Conservation (phyloP, 2,888 invertebrate species). For the Bombylius major region DNA sequence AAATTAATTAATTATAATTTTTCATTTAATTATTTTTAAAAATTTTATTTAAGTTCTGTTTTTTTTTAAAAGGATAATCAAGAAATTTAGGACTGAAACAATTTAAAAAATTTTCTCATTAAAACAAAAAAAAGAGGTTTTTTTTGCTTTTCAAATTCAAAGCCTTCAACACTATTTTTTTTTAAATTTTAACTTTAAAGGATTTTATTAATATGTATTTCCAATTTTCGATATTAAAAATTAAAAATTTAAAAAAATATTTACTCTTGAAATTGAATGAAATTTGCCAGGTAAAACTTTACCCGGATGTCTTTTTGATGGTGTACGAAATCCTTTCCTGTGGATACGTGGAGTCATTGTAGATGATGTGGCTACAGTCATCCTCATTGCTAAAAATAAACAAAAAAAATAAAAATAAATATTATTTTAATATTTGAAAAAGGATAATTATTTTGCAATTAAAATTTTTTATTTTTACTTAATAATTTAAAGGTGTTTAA, state of each 20-base stretch:
- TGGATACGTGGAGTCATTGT: slow-evolving; percentile 54
- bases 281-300: slow-evolving; percentile 37
- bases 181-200: too few species aligned
- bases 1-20: neutral
- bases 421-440: neutral
- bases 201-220: too few species aligned
- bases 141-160: too few species aligned
- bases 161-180: too few species aligned
- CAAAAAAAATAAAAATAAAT: slow-evolving; percentile 3
- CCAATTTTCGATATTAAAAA: too few species aligned
- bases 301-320: slow-evolving; percentile 45
- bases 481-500: neutral
- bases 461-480: neutral
- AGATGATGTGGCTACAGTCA: slow-evolving; percentile 59
- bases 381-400: slow-evolving; percentile 49
- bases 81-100: too few species aligned
- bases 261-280: slow-evolving; percentile 40
- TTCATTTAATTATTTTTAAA: too few species aligned
- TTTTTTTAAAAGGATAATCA: neutral
- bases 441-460: neutral
- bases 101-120: neutral
- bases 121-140: neutral
- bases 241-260: slow-evolving; percentile 6
- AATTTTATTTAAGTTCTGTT: neutral
- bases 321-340: slow-evolving; percentile 53